These are phyloP conservation scores for Liolophura sinensis DNA, from an alignment of 1,140 invertebrate genomes.

Conservation along the genomic window DNA sequence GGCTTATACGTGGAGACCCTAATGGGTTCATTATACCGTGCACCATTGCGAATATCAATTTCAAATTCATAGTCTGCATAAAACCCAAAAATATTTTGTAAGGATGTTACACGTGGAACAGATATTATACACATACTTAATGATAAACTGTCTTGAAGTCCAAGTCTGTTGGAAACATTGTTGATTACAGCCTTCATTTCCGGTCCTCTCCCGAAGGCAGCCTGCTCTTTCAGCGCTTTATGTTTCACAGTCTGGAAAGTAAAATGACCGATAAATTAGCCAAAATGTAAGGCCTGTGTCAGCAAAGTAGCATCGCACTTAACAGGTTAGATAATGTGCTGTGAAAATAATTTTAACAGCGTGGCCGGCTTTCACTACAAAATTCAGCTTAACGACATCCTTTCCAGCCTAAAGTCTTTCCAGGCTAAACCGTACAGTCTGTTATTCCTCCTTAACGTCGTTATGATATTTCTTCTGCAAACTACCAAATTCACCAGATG, in stretches of 20 bases:
- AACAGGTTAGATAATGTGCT: background rate
- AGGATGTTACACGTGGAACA: too few relatives aligned
- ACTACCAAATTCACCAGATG: background rate
- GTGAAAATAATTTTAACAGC: background rate
- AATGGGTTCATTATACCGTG: too few relatives aligned
- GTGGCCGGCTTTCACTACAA: background rate
- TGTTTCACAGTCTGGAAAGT: slow-evolving; percentile 4
- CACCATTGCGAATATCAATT: too few relatives aligned
- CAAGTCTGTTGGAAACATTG: background rate
- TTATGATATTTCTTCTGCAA: background rate
- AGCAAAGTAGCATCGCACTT: too few relatives aligned
- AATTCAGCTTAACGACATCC: too few relatives aligned
- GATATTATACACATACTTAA: background rate
- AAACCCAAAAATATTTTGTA: too few relatives aligned
- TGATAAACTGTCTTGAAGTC: slow-evolving; percentile 2
- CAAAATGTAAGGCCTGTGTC: too few relatives aligned
- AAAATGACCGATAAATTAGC: background rate
- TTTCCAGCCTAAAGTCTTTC: background rate
- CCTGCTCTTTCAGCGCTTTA: background rate
- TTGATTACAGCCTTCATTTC: background rate
- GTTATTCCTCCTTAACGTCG: background rate
- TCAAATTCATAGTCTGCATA: too few relatives aligned
- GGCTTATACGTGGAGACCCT: too few relatives aligned
- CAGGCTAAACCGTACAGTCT: background rate
- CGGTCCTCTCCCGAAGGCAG: background rate